Base-by-base conservation (phyloP, 2,797 vertebrate genomes). In the Melanotaenia maccullochi region DNA sequence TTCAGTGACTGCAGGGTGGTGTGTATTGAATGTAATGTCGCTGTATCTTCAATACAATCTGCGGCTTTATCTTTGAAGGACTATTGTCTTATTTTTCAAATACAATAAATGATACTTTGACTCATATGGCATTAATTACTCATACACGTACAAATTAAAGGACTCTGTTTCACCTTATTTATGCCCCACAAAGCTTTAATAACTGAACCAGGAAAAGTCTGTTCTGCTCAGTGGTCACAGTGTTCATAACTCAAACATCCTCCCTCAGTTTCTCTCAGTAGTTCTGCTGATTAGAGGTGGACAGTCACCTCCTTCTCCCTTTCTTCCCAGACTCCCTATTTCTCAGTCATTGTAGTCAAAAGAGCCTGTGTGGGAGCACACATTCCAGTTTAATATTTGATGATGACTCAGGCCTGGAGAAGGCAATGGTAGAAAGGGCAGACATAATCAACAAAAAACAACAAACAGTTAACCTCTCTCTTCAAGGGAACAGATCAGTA, bases 341-440 rank as follows among this genome's bases (percentile, higher is more conserved):
- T 87, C 74, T 79, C 68, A 87, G 86, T 89, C 82, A 84, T 59
- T 88, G 83, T 86, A 81, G 78, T 75, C 75, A 74, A 83, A 59
- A 81, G 76, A 65, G 76, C 73, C 80, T 92, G 85, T 77, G 92
- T 91, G 92, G 93, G 93, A 92, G 93, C 28, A 78, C 69, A 81
- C 90, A 90, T 91, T 93, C 90, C 89, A 85, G 92, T 88, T 94
- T 93, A 93, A 95, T 93, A 92, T 93, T 92, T 93, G 82, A 94
- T 90, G 77, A 69, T 84, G 85, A 92, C 69, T 89, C 85, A 87
- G 76, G 76, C 72, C 61, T 66, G 64, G 54, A 79, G 68, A 86
- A 61, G 40, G 65, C 25, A 55, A 70, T 35, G 36, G 71, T 63
- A 65, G 65, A 60, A 75, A 84, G 51, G 63, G 73, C 25, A 33